phyloP scores from a whole-genome alignment of 2,797 vertebrate species.

The Enteromius afrohamiltoni region DNA sequence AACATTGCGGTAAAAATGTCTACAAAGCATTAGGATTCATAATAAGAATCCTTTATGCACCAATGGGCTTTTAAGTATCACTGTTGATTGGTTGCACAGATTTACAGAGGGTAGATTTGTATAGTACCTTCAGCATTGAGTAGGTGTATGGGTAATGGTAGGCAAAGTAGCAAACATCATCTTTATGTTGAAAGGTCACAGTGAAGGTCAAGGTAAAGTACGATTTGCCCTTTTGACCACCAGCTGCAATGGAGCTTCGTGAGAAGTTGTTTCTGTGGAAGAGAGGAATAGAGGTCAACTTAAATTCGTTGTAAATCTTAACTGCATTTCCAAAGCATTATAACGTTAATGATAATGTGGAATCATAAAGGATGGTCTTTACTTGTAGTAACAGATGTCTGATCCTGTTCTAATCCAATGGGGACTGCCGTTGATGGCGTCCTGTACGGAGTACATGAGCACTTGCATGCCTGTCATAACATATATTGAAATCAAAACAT shows the following conservation, averaged over 20 bases:
- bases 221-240: constrained; percentile 97
- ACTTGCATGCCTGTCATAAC: constrained; percentile 90
- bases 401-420: constrained; percentile 90
- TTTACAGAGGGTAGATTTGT: not conserved
- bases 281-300: not conserved
- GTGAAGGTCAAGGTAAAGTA: constrained; percentile 97
- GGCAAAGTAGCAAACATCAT: constrained; percentile 98
- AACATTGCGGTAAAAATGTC: not conserved
- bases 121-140: constrained; percentile 90
- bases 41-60: not conserved
- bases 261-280: constrained; percentile 93
- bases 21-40: not conserved
- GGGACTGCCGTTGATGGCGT: constrained; percentile 89
- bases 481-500: not conserved
- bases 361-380: constrained; percentile 63
- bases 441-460: constrained; percentile 97
- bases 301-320: not conserved
- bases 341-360: not conserved
- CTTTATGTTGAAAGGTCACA: constrained; percentile 90
- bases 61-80: not conserved
- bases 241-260: constrained; percentile 92
- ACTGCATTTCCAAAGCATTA: not conserved
- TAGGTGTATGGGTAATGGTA: constrained; percentile 98
- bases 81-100: not conserved
- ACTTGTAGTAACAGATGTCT: constrained; percentile 99